Conservation (phyloP, 2,113 vertebrate species). For the Ginglymostoma cirratum region DNA sequence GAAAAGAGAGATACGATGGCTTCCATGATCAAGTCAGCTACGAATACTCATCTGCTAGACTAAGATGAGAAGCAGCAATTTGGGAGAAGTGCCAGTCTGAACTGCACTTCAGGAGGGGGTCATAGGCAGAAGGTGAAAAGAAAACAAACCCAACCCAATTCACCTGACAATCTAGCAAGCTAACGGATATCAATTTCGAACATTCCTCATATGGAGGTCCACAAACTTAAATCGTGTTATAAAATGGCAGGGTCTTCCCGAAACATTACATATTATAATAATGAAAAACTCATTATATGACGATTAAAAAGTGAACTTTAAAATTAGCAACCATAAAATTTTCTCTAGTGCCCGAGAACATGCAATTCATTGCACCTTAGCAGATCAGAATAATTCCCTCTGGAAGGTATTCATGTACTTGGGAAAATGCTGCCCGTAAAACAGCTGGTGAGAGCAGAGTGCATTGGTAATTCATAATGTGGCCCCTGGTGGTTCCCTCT, state of each 20-base stretch:
- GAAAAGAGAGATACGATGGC: neutral
- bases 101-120: neutral
- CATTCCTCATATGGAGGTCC: neutral
- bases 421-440: neutral
- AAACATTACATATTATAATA: neutral
- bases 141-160: neutral
- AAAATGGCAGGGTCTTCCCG: neutral
- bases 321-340: neutral
- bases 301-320: neutral
- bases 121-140: neutral
- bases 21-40: neutral
- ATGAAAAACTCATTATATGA: neutral
- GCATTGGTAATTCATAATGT: neutral
- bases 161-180: neutral
- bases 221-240: neutral
- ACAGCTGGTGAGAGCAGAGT: neutral
- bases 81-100: neutral
- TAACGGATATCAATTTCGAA: neutral
- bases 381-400: neutral
- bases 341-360: neutral
- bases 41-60: neutral
- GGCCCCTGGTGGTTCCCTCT: constrained; percentile 8
- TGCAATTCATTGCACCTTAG: neutral
- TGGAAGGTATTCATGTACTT: neutral
- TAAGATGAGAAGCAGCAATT: neutral